These are phyloP conservation scores for Drosophila histrio DNA, from an alignment of 2,888 invertebrate species.

Conservation along the genomic window DNA sequence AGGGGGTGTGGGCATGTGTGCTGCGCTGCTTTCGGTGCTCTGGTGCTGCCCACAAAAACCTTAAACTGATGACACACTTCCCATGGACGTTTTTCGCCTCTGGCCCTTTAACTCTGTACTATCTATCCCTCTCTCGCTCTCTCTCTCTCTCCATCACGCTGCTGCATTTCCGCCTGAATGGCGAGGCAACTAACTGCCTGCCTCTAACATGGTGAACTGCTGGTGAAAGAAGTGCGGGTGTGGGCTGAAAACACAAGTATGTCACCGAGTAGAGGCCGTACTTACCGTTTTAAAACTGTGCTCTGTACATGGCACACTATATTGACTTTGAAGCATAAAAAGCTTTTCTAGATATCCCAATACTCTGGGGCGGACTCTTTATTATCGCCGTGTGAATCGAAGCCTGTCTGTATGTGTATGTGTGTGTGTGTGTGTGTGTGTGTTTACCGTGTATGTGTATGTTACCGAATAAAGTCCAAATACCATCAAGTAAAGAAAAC, in stretches of 20 bases:
- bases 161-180: constrained; percentile 81
- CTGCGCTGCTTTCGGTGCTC: constrained; percentile 12
- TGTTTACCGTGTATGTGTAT: constrained; percentile 1
- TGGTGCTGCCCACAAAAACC: constrained; percentile 70
- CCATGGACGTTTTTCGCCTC: constrained; percentile 69
- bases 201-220: background rate
- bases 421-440: constrained; percentile 6
- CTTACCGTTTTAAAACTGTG: constrained; percentile 75
- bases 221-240: background rate
- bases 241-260: constrained; percentile 29
- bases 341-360: constrained; percentile 73
- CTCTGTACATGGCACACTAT: constrained; percentile 70
- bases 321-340: constrained; percentile 80
- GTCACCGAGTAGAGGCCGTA: constrained; percentile 48
- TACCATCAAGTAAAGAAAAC: background rate
- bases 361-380: constrained; percentile 63
- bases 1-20: background rate
- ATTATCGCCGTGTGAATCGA: constrained; percentile 53
- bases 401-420: constrained; percentile 20
- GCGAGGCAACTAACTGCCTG: constrained; percentile 65
- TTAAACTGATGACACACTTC: constrained; percentile 81
- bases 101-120: constrained; percentile 39
- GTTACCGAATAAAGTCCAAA: background rate
- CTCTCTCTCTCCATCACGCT: constrained; percentile 44
- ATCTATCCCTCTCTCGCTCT: background rate